Evolutionary conservation across 2,113 vertebrate genomes (phyloP), one percentile per base, ranked within the genome.

Genomic region (Entomyzon cyanotis): DNA sequence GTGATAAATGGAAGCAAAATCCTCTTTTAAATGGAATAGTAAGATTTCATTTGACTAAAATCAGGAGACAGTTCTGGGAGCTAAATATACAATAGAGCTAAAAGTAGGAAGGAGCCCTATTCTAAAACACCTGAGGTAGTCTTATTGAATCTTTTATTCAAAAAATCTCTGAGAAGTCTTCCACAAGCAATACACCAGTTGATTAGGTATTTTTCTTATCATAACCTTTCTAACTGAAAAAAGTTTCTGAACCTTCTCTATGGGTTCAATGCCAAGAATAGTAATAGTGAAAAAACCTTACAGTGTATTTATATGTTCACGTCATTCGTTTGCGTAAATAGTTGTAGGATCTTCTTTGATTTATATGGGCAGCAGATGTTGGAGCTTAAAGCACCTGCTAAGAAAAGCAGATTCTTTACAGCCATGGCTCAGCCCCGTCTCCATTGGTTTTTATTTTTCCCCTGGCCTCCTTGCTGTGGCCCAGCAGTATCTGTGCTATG

Each of bases 331-430:
- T 97, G 89, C 42, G 86, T 93, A 97, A 97, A 97, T 47, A 96
- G 65, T 94, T 95, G 87, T 95, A 84, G 97, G 92, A 97, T 85
- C 93, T 97, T 83, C 96, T 97, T 97, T 97, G 93, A 98, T 98
- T 98, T 98, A 97, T 97, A 96, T 96, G 96, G 97, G 82, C 95
- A 97, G 95, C 98, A 98, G 98, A 98, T 98, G 98, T 98, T 95
- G 85, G 90, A 92, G 88, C 94, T 93, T 58, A 86, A 88, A 96
- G 95, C 97, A 98, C 98, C 98, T 98, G 97, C 97, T 98, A 98
- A 96, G 98, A 97, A 95, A 97, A 98, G 97, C 96, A 97, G 95
- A 97, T 97, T 97, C 97, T 97, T 98, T 98, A 97, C 70, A 96
- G 89, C 94, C 27, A 0, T 81, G 91, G 94, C 81, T 92, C 88